Conservation (phyloP, 2,888 invertebrate genomes). For the Rosalia funebris region DNA sequence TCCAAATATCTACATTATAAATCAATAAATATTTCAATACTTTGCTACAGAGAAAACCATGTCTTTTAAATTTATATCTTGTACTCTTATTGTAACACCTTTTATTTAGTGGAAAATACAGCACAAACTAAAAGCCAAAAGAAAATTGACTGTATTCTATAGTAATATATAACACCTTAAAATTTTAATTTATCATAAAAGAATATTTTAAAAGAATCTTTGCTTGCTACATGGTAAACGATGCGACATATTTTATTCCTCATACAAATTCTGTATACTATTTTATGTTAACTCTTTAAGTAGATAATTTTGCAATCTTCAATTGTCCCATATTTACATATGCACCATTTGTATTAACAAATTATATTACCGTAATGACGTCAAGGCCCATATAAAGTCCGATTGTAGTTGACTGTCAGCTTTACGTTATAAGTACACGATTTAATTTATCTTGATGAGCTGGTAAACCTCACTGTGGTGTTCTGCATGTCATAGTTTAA, state of each 20-base stretch:
- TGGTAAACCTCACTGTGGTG: constrained; percentile 4
- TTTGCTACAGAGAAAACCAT: too few relatives aligned
- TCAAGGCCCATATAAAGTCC: neutral
- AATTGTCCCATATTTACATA: neutral
- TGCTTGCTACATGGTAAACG: too few relatives aligned
- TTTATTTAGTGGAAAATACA: too few relatives aligned
- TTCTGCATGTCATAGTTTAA: constrained; percentile 6
- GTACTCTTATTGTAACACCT: too few relatives aligned
- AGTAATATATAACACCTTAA: too few relatives aligned
- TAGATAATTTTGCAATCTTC: constrained; percentile 1
- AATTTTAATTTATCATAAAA: too few relatives aligned
- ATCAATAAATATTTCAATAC: too few relatives aligned
- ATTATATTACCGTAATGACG: constrained; percentile 8
- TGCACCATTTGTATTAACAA: constrained; percentile 9
- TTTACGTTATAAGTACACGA: neutral
- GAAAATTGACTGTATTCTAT: too few relatives aligned
- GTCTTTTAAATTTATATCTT: too few relatives aligned
- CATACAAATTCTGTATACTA: neutral
- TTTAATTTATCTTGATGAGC: constrained; percentile 8
- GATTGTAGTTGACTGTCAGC: neutral
- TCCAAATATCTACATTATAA: too few relatives aligned
- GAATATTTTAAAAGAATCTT: too few relatives aligned
- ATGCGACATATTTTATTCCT: neutral
- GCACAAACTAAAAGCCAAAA: too few relatives aligned
- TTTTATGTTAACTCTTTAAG: neutral